phyloP scores from a whole-genome alignment of 2,113 vertebrate genomes.

The Manacus vitellinus region DNA sequence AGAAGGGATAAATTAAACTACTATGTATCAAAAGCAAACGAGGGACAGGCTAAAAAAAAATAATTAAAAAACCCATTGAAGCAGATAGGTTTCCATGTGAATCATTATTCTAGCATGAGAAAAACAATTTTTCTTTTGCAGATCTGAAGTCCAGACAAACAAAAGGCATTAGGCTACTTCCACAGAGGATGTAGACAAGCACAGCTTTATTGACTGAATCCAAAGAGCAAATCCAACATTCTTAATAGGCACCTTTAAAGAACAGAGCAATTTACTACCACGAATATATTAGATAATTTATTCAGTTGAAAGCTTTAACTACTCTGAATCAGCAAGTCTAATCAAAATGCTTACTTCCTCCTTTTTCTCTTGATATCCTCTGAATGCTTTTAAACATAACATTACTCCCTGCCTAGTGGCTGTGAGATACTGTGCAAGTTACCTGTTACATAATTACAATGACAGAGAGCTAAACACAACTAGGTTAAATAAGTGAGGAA shows the following conservation, averaged over 20 bases:
- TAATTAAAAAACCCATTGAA: background rate
- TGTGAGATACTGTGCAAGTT: background rate
- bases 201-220: background rate
- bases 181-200: background rate
- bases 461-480: background rate
- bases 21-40: background rate
- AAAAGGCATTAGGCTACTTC: background rate
- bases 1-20: background rate
- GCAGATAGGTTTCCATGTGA: background rate
- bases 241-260: slow-evolving; percentile 1
- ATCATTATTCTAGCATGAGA: background rate
- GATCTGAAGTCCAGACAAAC: background rate
- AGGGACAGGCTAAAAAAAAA: background rate
- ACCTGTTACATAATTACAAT: background rate
- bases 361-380: background rate
- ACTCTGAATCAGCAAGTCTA: slow-evolving; percentile 10
- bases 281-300: background rate
- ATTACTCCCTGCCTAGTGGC: background rate
- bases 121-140: background rate
- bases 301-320: slow-evolving; percentile 9
- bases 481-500: background rate
- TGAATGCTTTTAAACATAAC: background rate
- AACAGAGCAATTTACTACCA: background rate
- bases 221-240: background rate
- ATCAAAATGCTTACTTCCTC: background rate